These are phyloP conservation scores for Drosophila mulleri DNA, from an alignment of 2,888 invertebrate genomes.

Conservation along the genomic window DNA sequence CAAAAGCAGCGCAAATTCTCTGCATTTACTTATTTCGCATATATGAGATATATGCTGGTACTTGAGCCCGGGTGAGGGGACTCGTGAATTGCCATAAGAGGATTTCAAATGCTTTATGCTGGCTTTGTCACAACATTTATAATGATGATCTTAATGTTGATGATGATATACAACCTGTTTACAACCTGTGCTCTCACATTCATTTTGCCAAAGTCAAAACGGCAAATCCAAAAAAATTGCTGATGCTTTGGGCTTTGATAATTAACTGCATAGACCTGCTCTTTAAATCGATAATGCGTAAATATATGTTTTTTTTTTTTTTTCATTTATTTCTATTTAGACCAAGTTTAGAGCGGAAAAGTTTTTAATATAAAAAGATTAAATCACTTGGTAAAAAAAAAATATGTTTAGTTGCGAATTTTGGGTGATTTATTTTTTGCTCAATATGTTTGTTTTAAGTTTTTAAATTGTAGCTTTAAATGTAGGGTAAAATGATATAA, in stretches of 20 bases:
- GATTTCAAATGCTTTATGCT: conserved; percentile 1
- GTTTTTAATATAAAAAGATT: not conserved
- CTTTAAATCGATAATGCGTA: not conserved
- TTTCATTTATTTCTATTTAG: not conserved
- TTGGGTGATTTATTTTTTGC: not conserved
- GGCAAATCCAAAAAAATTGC: not conserved
- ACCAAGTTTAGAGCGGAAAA: not conserved
- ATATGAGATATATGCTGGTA: conserved; percentile 1
- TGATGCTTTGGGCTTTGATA: not conserved
- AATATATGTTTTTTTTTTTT: not conserved
- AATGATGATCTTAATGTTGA: not conserved
- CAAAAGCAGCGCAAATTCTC: conserved; percentile 6
- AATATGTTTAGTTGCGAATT: not conserved
- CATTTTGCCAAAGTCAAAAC: conserved; percentile 1
- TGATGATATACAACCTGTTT: not conserved
- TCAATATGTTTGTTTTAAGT: not conserved
- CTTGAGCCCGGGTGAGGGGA: not conserved
- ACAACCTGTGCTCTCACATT: not conserved
- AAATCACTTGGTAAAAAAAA: not conserved
- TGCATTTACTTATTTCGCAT: conserved; percentile 1
- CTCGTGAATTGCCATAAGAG: not conserved
- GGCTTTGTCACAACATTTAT: conserved; percentile 13
- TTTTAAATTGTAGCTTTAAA: not conserved
- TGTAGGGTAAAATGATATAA: no score
- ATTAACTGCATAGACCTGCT: not conserved